Base-by-base conservation (phyloP, 2,113 vertebrate genomes). In the Rhinoptilus africanus region DNA sequence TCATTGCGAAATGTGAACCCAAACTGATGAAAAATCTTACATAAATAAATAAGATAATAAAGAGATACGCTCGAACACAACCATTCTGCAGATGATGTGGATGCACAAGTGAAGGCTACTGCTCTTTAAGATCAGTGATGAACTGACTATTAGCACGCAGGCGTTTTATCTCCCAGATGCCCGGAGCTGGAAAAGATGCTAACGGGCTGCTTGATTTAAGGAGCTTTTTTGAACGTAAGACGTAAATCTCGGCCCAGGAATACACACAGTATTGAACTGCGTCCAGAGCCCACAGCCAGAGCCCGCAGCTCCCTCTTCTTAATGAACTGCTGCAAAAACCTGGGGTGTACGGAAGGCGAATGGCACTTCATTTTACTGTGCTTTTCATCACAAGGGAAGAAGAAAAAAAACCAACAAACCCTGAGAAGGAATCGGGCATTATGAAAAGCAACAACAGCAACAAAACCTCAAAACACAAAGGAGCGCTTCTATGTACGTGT, bases 171-270 rank as follows among this genome's bases (percentile, higher is more conserved):
- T 95, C 85, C 67, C 77, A 64, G 93, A 91, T 86, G 92, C 83
- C 85, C 83, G 68, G 93, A 93, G 95, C 71, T 6, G 13, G 45
- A 88, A 91, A 95, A 96, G 92, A 96, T 96, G 91, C 94, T 97
- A 96, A 93, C 41, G 18, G 92, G 86, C 93, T 85, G 78, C 82
- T 89, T 98, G 97, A 98, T 97, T 97, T 98, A 98, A 95, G 93
- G 87, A 51, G 74, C 85, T 91, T 96, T 94, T 96, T 53, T 51
- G 88, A 93, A 95, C 45, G 77, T 51, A 48, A 69, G 93, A 75
- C 26, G 83, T 97, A 97, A 97, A 98, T 98, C 96, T 93, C 86
- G 6, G 83, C 81, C 77, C 78, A 94, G 63, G 94, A 97, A 95
- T 92, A 86, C 60, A 67, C 74, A 85, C 91, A n/a, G 68, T 78